phyloP scores from a whole-genome alignment of 2,113 vertebrate genomes.

The Oreotragus oreotragus region DNA sequence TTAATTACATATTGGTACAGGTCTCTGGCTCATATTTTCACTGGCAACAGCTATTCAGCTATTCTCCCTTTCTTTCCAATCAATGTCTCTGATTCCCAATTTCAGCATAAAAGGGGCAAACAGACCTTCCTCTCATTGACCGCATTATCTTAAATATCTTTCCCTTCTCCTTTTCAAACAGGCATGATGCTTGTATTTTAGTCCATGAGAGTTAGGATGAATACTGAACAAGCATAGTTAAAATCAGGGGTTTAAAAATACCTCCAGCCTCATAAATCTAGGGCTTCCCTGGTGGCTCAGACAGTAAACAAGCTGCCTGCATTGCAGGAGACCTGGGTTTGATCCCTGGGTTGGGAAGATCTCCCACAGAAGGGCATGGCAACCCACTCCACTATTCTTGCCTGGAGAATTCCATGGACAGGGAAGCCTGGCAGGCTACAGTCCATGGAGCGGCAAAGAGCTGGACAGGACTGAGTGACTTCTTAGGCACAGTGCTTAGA shows the following conservation, averaged over 20 bases:
- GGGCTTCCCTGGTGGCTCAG: neutral
- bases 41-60: conserved; percentile 17
- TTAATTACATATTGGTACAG: conserved; percentile 24
- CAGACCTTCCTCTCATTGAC: conserved; percentile 53
- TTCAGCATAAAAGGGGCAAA: conserved; percentile 67
- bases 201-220: neutral
- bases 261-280: neutral
- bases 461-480: neutral
- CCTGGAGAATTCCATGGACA: neutral
- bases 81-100: conserved; percentile 67
- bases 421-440: neutral
- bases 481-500: conserved; percentile 7
- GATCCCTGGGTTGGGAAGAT: neutral
- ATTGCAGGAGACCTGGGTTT: neutral
- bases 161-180: conserved; percentile 7
- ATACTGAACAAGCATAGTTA: neutral
- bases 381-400: neutral
- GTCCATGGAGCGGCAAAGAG: neutral
- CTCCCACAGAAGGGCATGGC: neutral
- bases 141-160: conserved; percentile 25
- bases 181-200: neutral
- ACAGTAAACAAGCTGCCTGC: neutral
- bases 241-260: conserved; percentile 2
- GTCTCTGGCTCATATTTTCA: conserved; percentile 57
- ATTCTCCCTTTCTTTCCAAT: conserved; percentile 61